phyloP scores from a whole-genome alignment of 2,797 vertebrate species.

The Sebastes alutus region DNA sequence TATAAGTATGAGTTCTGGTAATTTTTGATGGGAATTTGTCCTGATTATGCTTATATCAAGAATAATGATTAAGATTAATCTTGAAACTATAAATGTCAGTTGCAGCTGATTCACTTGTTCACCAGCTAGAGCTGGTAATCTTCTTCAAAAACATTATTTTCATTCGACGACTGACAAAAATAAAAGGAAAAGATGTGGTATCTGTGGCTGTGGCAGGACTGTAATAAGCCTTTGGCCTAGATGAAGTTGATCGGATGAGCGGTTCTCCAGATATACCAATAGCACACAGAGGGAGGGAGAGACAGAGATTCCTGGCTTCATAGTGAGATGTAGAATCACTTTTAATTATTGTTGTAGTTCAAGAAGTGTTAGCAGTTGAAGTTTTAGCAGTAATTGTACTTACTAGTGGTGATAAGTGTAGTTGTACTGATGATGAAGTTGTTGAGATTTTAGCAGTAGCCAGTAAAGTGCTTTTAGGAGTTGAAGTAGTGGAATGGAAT shows the following conservation, averaged over 20 bases:
- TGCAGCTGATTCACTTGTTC: neutral
- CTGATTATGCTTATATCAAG: neutral
- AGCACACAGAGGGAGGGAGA: no score
- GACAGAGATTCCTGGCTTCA: no score
- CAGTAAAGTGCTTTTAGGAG: neutral
- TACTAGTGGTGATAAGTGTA: neutral
- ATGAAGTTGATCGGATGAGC: no score
- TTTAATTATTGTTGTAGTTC: neutral
- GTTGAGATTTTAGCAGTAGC: neutral
- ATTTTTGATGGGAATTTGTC: neutral
- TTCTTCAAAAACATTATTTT: no score
- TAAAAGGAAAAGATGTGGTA: neutral
- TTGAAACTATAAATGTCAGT: neutral
- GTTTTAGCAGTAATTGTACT: neutral
- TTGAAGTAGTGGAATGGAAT: neutral
- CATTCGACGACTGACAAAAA: no score
- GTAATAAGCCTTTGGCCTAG: no score
- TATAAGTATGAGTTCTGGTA: neutral
- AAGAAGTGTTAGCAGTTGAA: neutral
- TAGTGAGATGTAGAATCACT: neutral
- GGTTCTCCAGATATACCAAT: no score
- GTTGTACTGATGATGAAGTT: neutral
- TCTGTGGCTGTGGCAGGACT: no score
- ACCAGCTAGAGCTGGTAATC: no score
- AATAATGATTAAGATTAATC: neutral